Evolutionary conservation across 2,113 vertebrate species (phyloP).

Genomic region (Leptocoma aspasia): DNA sequence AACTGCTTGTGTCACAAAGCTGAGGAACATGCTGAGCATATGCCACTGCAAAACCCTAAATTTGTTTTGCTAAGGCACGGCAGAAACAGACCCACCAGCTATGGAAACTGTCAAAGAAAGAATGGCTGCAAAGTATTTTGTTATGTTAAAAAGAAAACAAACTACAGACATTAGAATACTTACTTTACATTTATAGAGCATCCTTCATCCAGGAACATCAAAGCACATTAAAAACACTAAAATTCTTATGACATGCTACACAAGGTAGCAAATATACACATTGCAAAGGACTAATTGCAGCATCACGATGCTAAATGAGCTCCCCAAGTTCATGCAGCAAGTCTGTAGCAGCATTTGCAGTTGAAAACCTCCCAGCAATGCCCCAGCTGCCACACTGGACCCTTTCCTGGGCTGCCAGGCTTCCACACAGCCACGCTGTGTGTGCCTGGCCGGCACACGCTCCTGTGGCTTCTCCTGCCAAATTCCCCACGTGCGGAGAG

Average conservation of each 20-base stretch:
- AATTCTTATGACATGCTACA: not conserved
- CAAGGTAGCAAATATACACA: not conserved
- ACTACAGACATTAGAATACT: not conserved
- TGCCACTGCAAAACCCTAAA: not conserved
- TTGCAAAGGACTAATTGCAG: not conserved
- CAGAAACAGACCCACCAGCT: slow-evolving; percentile 22
- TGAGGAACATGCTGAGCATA: not conserved
- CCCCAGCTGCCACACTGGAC: not conserved
- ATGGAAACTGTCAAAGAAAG: slow-evolving; percentile 3
- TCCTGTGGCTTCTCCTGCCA: not conserved
- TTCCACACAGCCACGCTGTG: rapidly evolving
- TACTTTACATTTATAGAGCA: slow-evolving; percentile 60
- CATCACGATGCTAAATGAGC: rapidly evolving
- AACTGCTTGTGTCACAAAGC: not conserved
- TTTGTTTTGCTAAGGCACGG: slow-evolving; percentile 21
- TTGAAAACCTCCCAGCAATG: not conserved
- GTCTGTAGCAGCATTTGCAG: not conserved
- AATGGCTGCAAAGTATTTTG: not conserved
- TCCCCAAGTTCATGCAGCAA: not conserved
- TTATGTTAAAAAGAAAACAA: slow-evolving; percentile 32
- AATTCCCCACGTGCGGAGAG: not conserved
- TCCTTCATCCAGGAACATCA: slow-evolving; percentile 43
- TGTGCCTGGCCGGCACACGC: rapidly evolving
- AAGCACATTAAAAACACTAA: not conserved
- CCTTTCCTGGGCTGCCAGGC: not conserved